Evolutionary conservation across 2,888 invertebrate species (phyloP), one percentile per base, ranked within the genome.

Genomic region (Latrodectus hesperus): DNA sequence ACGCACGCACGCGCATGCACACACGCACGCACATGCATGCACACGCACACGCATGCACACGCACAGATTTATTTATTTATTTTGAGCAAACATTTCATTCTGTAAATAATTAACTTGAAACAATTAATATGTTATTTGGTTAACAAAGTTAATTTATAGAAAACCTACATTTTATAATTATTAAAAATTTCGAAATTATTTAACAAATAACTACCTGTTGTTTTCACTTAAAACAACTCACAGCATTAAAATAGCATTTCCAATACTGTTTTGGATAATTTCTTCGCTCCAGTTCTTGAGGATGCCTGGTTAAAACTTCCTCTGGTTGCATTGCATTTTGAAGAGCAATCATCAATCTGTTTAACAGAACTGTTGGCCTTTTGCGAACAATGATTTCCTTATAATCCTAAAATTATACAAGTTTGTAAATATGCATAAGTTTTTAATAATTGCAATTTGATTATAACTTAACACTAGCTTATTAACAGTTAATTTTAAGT

Each of bases 211-310:
- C 12, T n/a, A 79, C 70, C 73, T 81, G 51, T 14, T 73, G 17
- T 70, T 75, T 85, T 70, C 85, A 49, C 22, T 68, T 65, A 26
- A 85, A 85, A 16, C 85, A 85, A 64, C 78, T 73, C 22, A 85
- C 85, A n/a, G 85, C 85, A 26, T 85, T 85, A 73, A 85, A 85
- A 49, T 85, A 85, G 70, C 85, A 85, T 55, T 75, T 85, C 85
- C 85, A 85, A 55, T 84, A 84, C 16, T 85, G 79, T 26, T 74
- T 79, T 8, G 78, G 79, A 53, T 64, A 72, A 9, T 67, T 67
- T n/a, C 85, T 17, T 9, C 85, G 73, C 60, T 85, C 60, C 49
- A 85, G 68, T 16, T 85, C 85, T 64, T 85, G 85, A n/a, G 67
- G 79, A 60, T 83, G 75, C n/a, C 78, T 22, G 1, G 49, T 65